These are phyloP conservation scores for Manacus vitellinus DNA, from an alignment of 2,113 vertebrate species.

Conservation along the genomic window DNA sequence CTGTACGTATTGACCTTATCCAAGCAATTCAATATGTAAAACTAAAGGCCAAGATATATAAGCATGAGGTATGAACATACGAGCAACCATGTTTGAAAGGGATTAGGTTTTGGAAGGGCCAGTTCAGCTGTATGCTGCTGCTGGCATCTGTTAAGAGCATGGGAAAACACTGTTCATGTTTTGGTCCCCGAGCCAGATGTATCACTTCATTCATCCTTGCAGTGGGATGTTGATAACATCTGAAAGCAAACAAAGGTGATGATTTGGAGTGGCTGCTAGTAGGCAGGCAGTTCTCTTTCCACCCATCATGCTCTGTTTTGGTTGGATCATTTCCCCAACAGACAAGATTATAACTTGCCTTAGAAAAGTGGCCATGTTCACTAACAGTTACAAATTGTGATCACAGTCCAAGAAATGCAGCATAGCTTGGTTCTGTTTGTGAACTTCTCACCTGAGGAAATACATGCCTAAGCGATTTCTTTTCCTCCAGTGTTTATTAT, in stretches of 20 bases:
- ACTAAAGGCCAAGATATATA: conserved; percentile 54
- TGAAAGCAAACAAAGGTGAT: conserved; percentile 66
- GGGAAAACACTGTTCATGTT: conserved; percentile 49
- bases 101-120: conserved; percentile 44
- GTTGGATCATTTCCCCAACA: neutral
- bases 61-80: conserved; percentile 36
- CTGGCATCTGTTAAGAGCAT: conserved; percentile 54
- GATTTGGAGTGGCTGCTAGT: conserved; percentile 50
- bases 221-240: conserved; percentile 59
- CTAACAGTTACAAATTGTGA: neutral
- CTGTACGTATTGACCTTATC: conserved; percentile 24
- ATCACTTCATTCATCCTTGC: conserved; percentile 61
- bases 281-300: neutral
- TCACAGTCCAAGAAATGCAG: neutral
- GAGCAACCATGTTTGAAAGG: conserved; percentile 44
- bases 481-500: neutral
- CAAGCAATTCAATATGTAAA: conserved; percentile 55
- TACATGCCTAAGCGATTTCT: neutral
- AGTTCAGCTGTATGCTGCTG: conserved; percentile 39
- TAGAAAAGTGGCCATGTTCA: neutral
- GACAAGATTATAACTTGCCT: conserved; percentile 39
- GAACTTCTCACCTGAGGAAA: neutral
- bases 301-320: conserved; percentile 35
- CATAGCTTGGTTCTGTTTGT: neutral
- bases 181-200: conserved; percentile 51